These are phyloP conservation scores for Syngnathus acus DNA, from an alignment of 2,797 vertebrate genomes.

Conservation along the genomic window DNA sequence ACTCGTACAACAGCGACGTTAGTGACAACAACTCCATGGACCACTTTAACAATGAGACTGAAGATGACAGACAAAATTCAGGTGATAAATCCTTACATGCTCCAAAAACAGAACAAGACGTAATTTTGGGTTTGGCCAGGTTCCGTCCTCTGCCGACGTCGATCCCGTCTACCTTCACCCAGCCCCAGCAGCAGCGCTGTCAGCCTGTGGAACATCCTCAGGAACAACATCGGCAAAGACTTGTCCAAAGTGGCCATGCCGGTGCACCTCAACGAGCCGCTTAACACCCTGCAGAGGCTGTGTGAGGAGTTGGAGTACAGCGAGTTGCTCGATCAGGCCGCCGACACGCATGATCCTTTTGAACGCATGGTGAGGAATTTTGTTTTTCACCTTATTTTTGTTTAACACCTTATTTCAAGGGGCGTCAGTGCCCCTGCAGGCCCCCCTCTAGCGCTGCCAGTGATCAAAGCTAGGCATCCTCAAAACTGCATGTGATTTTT, in stretches of 20 bases:
- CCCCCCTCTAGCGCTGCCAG: too few relatives aligned
- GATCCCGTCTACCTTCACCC: conserved; percentile 76
- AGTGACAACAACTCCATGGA: conserved; percentile 95
- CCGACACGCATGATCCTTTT: conserved; percentile 69
- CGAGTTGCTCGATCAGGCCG: conserved; percentile 84
- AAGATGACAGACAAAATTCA: conserved; percentile 67
- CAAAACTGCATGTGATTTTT: too few relatives aligned
- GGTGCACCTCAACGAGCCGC: conserved; percentile 88
- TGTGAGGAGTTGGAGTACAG: conserved; percentile 97
- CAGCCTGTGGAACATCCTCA: conserved; percentile 95
- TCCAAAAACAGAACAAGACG: background rate
- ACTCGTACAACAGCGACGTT: conserved; percentile 92
- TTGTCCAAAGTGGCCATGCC: conserved; percentile 98
- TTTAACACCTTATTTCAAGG: too few relatives aligned
- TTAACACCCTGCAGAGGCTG: conserved; percentile 91
- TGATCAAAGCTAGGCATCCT: background rate
- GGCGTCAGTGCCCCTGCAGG: too few relatives aligned
- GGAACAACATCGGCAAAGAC: conserved; percentile 97
- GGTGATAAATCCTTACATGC: conserved; percentile 34
- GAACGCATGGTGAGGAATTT: conserved; percentile 83
- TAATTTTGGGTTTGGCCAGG: conserved; percentile 25
- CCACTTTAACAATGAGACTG: conserved; percentile 85
- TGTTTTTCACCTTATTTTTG: too few relatives aligned
- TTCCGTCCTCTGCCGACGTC: conserved; percentile 35
- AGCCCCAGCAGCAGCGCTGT: conserved; percentile 84